phyloP scores from a whole-genome alignment of 2,888 invertebrate genomes.

The Notocelia uddmanniana region DNA sequence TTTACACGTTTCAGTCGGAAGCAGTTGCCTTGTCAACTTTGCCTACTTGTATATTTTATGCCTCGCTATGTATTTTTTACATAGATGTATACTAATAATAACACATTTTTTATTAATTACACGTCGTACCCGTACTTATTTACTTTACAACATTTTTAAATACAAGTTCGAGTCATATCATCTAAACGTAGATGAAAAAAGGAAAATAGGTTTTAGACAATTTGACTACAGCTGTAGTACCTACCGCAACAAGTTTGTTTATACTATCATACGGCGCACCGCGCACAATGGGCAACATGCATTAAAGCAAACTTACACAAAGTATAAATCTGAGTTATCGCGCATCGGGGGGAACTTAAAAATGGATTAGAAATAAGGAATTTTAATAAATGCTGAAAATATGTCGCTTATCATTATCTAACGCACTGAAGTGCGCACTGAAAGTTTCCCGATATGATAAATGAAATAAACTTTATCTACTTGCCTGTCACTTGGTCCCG shows the following conservation, averaged over 20 bases:
- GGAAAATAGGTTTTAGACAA: background rate
- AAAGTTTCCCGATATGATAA: constrained; percentile 27
- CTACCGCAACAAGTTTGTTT: background rate
- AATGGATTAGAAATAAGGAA: constrained; percentile 1
- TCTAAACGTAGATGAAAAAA: background rate
- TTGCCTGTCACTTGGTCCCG: constrained; percentile 64
- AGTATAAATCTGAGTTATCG: background rate
- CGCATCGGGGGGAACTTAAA: background rate
- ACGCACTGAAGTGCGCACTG: constrained; percentile 8
- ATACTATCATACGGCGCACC: constrained; percentile 45
- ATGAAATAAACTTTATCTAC: constrained; percentile 50
- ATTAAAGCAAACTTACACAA: background rate
- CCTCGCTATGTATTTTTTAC: no score
- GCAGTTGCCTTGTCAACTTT: no score
- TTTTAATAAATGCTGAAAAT: background rate
- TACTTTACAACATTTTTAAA: no score
- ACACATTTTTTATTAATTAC: no score
- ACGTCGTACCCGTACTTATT: no score
- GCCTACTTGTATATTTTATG: no score
- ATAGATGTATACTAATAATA: no score
- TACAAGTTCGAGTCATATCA: background rate
- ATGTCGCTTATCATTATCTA: constrained; percentile 25
- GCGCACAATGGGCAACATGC: constrained; percentile 53
- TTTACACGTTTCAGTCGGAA: no score
- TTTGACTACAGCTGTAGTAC: background rate